Evolutionary conservation across 2,888 invertebrate genomes (phyloP).

Genomic region (Junonia oenone): DNA sequence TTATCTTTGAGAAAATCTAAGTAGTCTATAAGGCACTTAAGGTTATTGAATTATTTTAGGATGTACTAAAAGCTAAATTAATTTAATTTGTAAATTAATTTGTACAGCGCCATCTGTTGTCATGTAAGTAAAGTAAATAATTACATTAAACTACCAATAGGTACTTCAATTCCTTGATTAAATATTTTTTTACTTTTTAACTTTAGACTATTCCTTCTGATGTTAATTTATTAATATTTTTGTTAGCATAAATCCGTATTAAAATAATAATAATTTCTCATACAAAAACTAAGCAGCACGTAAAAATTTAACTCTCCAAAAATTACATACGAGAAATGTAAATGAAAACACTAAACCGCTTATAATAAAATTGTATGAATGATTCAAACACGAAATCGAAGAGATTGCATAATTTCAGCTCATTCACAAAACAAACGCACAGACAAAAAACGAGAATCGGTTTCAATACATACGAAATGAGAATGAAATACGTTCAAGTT

Average conservation of each 20-base stretch:
- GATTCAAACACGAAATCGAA: conserved; percentile 4
- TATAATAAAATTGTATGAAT: not conserved
- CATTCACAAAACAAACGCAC: conserved; percentile 32
- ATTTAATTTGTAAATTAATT: not conserved
- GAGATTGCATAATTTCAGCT: conserved; percentile 20
- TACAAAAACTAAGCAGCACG: not conserved
- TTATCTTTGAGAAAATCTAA: too few species aligned
- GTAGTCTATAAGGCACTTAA: too few species aligned
- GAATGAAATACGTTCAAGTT: conserved; percentile 14
- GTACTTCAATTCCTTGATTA: too few species aligned
- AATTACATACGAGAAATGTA: not conserved
- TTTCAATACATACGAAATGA: conserved; percentile 32
- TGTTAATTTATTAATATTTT: too few species aligned
- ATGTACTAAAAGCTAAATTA: too few species aligned
- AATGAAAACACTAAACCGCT: not conserved
- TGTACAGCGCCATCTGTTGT: too few species aligned
- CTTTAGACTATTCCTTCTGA: too few species aligned
- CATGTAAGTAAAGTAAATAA: too few species aligned
- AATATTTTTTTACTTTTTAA: too few species aligned
- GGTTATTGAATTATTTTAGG: too few species aligned
- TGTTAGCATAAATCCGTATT: too few species aligned
- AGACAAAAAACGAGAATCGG: conserved; percentile 33
- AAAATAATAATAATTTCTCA: not conserved
- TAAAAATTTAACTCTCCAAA: not conserved
- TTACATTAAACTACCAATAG: too few species aligned